A percentile compares a stretch with the other conserved stretches of the same genome.
Evolutionary conservation across 2,797 vertebrate genomes (phyloP).

Genomic region (Amniataba percoides): DNA sequence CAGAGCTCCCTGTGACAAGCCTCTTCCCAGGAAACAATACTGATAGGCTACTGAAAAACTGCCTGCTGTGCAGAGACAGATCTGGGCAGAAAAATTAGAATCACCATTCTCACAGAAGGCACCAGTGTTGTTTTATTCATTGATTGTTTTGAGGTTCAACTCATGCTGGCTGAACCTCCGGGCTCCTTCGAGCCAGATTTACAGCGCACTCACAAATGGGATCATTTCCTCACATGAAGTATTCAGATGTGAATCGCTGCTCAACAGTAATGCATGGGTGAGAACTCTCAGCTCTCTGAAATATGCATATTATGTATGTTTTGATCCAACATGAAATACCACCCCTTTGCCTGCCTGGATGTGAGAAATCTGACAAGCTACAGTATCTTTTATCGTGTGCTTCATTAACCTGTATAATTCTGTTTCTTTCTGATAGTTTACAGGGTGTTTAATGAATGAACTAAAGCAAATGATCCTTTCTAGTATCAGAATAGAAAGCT

Average conservation of each 20-base stretch:
- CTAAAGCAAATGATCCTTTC: constrained; percentile 53
- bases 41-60: constrained; percentile 67
- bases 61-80: constrained; percentile 47
- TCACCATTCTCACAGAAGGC: constrained; percentile 53
- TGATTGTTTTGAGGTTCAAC: constrained; percentile 66
- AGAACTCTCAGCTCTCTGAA: constrained; percentile 46
- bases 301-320: constrained; percentile 66
- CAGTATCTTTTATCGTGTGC: constrained; percentile 23
- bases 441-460: constrained; percentile 43
- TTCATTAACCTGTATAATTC: constrained; percentile 33
- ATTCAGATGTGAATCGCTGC: constrained; percentile 64
- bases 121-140: constrained; percentile 78
- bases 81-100: constrained; percentile 73
- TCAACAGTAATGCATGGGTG: constrained; percentile 35
- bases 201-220: constrained; percentile 43
- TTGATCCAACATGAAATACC: constrained; percentile 61
- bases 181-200: constrained; percentile 36
- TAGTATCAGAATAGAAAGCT: constrained; percentile 34
- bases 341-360: background rate
- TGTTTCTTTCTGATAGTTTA: constrained; percentile 29
- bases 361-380: constrained; percentile 37
- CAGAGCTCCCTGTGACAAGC: constrained; percentile 53
- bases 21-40: constrained; percentile 44
- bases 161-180: constrained; percentile 44
- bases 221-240: constrained; percentile 51